Evolutionary conservation across 1,140 invertebrate species (phyloP), one percentile per base, ranked within the genome.

Genomic region (roundworm (Caenorhabditis elegans)): DNA sequence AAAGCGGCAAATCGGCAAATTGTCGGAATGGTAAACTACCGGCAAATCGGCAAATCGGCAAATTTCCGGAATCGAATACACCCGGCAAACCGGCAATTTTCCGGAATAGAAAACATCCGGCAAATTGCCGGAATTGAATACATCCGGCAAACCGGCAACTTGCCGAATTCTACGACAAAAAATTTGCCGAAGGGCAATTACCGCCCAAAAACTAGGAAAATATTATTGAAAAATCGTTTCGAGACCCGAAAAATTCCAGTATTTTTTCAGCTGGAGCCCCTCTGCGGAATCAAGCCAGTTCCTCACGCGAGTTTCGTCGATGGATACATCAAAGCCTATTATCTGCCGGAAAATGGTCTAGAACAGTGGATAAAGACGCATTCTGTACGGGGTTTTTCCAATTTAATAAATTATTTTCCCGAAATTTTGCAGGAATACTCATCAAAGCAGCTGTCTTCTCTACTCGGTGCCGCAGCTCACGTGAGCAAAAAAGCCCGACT

Each of bases 251-350:
- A 82, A 78, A 84, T 81, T 2, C 24, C 31, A 8, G 15, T 1
- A 26, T 15, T 51, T 51, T 51, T 51, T 15, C 34, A 78, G 39
- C 26, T 83, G 3, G 80, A 85, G 70, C 77, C 19, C 10, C 17
- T 85, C 15, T 47, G 55, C 26, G 31, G 60, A 82, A 86, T 86
- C 76, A 91, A 91, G 89, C 95, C 95, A 17, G 92, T 97, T 46
- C 95, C 96, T 11, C 94, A 95, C 88, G 93, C 93, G 86, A 93
- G 95, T 65, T 95, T 95, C 87, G 96, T 98, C 0, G 96, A 98
- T 90, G 92, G 92, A 28, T 98, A 97, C 88, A 94, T 99, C 1
- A 98, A 98, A 90, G 96, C 96, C 0, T 98, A 95, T 90, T 99
- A 98, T 91, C 92, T 97, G 84, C 94, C 95, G 0, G 94, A 97